phyloP scores from a whole-genome alignment of 2,888 invertebrate species.

The Amblyjoppa fuscipennis region DNA sequence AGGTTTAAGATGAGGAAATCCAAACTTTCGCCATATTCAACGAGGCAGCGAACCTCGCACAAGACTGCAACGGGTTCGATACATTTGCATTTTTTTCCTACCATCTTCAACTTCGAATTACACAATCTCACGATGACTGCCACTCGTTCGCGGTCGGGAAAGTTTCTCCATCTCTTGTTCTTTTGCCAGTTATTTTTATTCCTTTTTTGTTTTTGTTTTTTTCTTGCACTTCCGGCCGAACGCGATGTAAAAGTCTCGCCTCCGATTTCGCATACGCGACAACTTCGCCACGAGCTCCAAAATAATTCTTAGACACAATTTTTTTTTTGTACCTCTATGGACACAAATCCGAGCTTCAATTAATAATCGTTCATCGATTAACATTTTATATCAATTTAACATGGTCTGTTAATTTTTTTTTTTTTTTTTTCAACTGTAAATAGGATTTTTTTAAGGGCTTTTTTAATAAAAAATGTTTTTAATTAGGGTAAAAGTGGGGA shows the following conservation, averaged over 20 bases:
- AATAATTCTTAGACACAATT: background rate
- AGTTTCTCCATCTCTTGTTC: slow-evolving; percentile 35
- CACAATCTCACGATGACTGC: slow-evolving; percentile 46
- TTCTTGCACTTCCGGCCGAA: background rate
- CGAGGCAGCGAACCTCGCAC: slow-evolving; percentile 20
- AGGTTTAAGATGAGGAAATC: background rate
- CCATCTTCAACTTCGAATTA: slow-evolving; percentile 31
- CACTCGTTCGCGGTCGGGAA: slow-evolving; percentile 31
- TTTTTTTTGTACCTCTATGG: no score
- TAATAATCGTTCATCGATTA: background rate
- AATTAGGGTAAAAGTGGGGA: no score
- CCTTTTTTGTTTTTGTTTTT: background rate
- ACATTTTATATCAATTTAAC: no score
- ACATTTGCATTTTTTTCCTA: slow-evolving; percentile 38
- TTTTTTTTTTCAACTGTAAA: no score
- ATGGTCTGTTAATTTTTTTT: no score
- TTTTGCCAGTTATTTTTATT: background rate
- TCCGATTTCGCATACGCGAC: background rate
- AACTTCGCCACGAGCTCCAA: background rate
- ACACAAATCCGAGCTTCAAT: background rate
- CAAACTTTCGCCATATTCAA: slow-evolving; percentile 50
- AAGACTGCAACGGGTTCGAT: slow-evolving; percentile 38
- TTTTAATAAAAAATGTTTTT: no score
- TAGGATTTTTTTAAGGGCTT: no score
- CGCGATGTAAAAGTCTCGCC: background rate